Percentiles rank a stretch among this genome's conserved stretches.
Conservation (phyloP, 2,888 invertebrate genomes). For the Lacanobia wlatinum region DNA sequence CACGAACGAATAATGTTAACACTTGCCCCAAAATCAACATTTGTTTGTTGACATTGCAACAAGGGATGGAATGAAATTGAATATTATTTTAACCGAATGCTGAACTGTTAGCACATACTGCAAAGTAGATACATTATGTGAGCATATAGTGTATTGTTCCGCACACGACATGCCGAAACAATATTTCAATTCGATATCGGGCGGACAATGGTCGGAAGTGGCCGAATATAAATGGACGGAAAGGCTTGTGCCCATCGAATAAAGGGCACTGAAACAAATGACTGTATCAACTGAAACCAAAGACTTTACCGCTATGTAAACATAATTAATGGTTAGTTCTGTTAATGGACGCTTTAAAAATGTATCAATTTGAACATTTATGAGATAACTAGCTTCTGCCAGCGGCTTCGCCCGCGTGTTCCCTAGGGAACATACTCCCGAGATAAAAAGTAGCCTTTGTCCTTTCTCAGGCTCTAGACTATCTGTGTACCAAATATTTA, state of each 20-base stretch:
- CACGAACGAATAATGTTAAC: conserved; percentile 76
- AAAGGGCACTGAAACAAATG: conserved; percentile 80
- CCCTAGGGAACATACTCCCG: no score
- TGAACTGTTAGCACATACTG: conserved; percentile 58
- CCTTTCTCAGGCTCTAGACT: no score
- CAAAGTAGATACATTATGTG: conserved; percentile 67
- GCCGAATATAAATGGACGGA: conserved; percentile 89
- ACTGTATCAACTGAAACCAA: conserved; percentile 68
- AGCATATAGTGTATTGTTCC: conserved; percentile 76
- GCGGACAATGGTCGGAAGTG: conserved; percentile 88
- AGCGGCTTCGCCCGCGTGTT: no score
- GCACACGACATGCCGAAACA: conserved; percentile 84
- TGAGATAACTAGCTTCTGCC: conserved; percentile 1
- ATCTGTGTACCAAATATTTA: no score
- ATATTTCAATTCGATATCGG: conserved; percentile 90
- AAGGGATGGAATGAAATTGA: conserved; percentile 67
- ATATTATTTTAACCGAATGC: conserved; percentile 73
- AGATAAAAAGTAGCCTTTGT: no score
- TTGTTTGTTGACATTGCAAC: conserved; percentile 72
- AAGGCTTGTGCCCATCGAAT: conserved; percentile 85
- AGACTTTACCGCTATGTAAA: conserved; percentile 57
- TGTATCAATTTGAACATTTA: conserved; percentile 6
- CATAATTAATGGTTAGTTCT: conserved; percentile 50
- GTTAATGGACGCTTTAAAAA: neutral
- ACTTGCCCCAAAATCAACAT: conserved; percentile 78